Percentiles rank a stretch among this genome's conserved stretches.
Conservation (phyloP, 2,113 vertebrate species). For the Hyperopisus bebe region DNA sequence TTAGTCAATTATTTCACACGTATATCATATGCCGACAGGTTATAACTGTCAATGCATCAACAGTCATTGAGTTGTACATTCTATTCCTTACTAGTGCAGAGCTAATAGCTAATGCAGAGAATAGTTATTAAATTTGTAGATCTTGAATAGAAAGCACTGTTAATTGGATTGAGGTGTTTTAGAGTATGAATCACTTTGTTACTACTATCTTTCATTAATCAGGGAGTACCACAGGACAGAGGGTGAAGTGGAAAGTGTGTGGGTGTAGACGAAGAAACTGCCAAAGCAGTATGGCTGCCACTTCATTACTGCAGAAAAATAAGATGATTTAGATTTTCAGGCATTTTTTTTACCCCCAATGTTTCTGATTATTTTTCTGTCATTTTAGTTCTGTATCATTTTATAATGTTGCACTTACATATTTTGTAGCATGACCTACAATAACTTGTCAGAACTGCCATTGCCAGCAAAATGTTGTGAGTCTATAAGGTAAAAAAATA, state of each 20-base stretch:
- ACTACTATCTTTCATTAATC: conserved; percentile 9
- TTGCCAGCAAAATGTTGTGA: neutral
- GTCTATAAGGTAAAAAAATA: neutral
- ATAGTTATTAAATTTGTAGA: neutral
- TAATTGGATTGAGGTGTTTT: neutral
- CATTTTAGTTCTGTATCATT: neutral
- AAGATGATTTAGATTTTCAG: neutral
- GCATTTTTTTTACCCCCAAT: neutral
- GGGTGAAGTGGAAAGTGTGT: neutral
- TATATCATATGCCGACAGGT: neutral
- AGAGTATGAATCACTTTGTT: conserved; percentile 16
- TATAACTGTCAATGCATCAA: neutral
- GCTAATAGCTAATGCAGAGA: neutral
- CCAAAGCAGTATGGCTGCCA: neutral
- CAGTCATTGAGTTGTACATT: neutral
- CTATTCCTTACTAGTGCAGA: neutral
- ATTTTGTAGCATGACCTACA: neutral
- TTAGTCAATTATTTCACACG: neutral
- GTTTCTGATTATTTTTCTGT: neutral
- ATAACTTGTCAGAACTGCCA: neutral
- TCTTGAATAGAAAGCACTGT: neutral
- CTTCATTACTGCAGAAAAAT: neutral
- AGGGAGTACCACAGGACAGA: neutral
- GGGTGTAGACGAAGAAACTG: neutral
- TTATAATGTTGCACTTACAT: neutral